Conservation (phyloP, 1,140 invertebrate species). For the Berghia stephanieae region DNA sequence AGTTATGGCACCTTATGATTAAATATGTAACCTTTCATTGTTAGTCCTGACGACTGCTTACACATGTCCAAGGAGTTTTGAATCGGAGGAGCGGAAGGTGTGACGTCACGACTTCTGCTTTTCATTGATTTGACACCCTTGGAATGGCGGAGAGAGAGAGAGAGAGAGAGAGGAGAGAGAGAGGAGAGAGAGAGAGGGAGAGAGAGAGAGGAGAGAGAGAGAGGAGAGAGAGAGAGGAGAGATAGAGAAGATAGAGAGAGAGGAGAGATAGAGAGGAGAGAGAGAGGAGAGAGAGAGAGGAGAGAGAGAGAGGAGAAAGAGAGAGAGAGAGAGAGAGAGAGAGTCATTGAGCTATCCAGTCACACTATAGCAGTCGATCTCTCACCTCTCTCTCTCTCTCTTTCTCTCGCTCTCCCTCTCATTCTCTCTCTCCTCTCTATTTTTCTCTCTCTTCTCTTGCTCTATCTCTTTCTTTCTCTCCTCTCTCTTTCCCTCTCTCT, state of each 20-base stretch:
- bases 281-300: background rate
- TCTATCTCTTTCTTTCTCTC: background rate
- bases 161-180: constrained; percentile 12
- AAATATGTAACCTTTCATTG: too few relatives aligned
- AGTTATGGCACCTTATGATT: too few relatives aligned
- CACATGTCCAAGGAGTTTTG: too few relatives aligned
- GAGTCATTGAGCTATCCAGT: background rate
- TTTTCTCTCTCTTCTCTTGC: background rate
- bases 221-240: background rate
- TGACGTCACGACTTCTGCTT: too few relatives aligned
- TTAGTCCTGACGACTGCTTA: too few relatives aligned
- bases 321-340: background rate
- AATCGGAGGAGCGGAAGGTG: too few relatives aligned
- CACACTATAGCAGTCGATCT: too few relatives aligned
- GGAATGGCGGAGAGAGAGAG: background rate
- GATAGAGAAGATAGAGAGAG: background rate
- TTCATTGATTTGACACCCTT: background rate
- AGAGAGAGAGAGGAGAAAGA: background rate
- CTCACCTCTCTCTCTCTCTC: constrained; percentile 15
- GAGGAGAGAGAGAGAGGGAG: background rate
- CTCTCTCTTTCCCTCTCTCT: background rate
- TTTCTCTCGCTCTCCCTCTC: constrained; percentile 9
- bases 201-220: background rate
- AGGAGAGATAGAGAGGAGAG: background rate
- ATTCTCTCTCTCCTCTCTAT: background rate